Percentiles rank a stretch among this genome's conserved stretches.
Conservation (phyloP, 2,113 vertebrate genomes). For the Zapornia atra region DNA sequence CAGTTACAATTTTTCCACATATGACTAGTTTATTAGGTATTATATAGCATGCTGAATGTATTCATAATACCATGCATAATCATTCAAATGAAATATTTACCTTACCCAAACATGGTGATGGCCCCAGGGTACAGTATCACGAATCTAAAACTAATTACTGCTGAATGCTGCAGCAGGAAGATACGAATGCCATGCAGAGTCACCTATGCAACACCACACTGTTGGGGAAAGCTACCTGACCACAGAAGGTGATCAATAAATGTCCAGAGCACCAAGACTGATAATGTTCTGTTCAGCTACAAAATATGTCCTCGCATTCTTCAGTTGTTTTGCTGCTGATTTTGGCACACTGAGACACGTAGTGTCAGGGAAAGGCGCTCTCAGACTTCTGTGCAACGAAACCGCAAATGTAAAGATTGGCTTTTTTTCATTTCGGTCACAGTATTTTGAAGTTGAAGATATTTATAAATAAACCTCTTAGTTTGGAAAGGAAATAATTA, state of each 20-base stretch:
- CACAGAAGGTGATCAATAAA: neutral
- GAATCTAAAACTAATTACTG: neutral
- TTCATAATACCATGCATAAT: neutral
- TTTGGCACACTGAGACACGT: neutral
- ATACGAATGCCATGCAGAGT: neutral
- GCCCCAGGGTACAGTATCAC: neutral
- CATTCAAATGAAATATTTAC: neutral
- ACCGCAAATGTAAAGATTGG: neutral
- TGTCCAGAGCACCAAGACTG: neutral
- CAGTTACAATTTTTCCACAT: neutral
- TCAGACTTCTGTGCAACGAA: neutral
- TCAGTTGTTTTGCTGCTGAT: neutral
- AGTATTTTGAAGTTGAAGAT: neutral
- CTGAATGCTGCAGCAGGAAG: neutral
- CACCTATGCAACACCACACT: neutral
- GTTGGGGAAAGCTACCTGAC: neutral
- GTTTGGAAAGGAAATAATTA: neutral
- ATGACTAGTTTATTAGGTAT: neutral
- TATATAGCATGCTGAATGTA: accelerated
- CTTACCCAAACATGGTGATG: neutral
- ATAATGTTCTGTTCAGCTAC: neutral
- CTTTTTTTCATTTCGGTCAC: neutral
- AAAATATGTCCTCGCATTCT: neutral
- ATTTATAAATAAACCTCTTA: neutral
- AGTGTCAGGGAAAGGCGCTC: neutral